Evolutionary conservation across 2,888 invertebrate genomes (phyloP).

Genomic region (Stictocephala bisonia): DNA sequence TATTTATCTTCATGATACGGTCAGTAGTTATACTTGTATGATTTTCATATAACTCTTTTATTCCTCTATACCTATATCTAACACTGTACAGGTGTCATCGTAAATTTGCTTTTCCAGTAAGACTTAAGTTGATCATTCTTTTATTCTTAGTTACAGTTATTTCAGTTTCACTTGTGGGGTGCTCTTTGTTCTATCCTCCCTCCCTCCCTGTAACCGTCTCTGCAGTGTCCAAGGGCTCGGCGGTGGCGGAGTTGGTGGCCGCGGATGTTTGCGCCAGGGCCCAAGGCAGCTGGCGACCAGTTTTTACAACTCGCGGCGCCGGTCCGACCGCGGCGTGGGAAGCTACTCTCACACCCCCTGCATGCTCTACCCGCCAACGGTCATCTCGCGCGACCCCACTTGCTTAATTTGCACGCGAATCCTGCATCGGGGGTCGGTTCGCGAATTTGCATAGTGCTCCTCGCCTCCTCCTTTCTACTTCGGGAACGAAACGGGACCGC

Average conservation of each 20-base stretch:
- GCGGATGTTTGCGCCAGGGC: neutral
- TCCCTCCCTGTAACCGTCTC: neutral
- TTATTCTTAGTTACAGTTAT: too few relatives aligned
- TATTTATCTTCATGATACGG: too few relatives aligned
- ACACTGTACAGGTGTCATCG: too few relatives aligned
- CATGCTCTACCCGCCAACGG: slow-evolving; percentile 22
- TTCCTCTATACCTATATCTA: too few relatives aligned
- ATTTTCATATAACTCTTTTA: too few relatives aligned
- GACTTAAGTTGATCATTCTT: too few relatives aligned
- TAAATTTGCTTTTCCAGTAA: too few relatives aligned
- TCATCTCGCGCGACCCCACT: slow-evolving; percentile 8
- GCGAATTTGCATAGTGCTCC: slow-evolving; percentile 33
- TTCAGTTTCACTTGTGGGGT: too few relatives aligned
- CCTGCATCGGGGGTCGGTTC: neutral
- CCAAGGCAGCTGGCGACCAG: slow-evolving; percentile 37
- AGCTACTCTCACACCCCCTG: slow-evolving; percentile 40
- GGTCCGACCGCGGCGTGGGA: slow-evolving; percentile 36
- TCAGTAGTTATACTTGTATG: too few relatives aligned
- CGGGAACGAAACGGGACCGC: too few relatives aligned
- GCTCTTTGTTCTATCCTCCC: too few relatives aligned
- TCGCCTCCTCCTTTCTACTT: too few relatives aligned
- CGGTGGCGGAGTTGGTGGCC: neutral
- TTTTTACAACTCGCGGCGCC: slow-evolving; percentile 47
- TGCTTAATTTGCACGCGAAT: slow-evolving; percentile 36
- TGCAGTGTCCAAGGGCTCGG: slow-evolving; percentile 4